phyloP scores from a whole-genome alignment of 2,888 invertebrate genomes.

The Ectemnius continuus region DNA sequence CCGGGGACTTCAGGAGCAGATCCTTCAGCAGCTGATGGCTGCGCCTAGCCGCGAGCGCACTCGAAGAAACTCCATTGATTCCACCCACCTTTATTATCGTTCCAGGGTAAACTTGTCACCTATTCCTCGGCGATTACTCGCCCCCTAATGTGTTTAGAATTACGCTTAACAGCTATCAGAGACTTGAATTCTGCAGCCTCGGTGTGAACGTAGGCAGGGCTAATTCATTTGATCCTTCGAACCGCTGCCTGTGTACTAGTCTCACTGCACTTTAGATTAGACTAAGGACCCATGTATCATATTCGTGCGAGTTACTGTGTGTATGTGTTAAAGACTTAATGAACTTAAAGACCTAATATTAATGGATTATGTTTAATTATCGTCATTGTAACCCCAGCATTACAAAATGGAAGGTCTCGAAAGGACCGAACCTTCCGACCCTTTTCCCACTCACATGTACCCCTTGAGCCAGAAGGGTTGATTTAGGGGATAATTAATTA shows the following conservation, averaged over 20 bases:
- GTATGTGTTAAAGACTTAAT: background rate
- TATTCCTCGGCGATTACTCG: constrained; percentile 33
- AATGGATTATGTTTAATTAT: background rate
- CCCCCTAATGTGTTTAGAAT: constrained; percentile 32
- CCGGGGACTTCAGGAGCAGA: constrained; percentile 59
- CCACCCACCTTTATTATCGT: constrained; percentile 72
- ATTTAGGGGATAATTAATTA: background rate
- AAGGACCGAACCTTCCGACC: too few relatives aligned
- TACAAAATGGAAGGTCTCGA: too few relatives aligned
- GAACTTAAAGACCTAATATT: background rate
- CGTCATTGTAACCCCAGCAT: background rate
- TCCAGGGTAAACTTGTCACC: constrained; percentile 72
- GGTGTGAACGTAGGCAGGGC: constrained; percentile 69
- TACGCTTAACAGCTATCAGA: constrained; percentile 37
- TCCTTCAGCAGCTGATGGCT: constrained; percentile 54
- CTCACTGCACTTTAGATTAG: too few relatives aligned
- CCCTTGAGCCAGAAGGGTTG: background rate
- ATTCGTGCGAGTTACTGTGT: too few relatives aligned
- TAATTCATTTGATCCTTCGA: constrained; percentile 19
- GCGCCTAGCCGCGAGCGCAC: constrained; percentile 60
- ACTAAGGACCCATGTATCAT: too few relatives aligned
- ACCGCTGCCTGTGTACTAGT: constrained; percentile 15
- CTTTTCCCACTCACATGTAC: background rate
- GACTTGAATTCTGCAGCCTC: constrained; percentile 64
- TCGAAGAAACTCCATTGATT: constrained; percentile 71